Evolutionary conservation across 1,140 invertebrate genomes (phyloP).

Genomic region (Portunus trituberculatus): DNA sequence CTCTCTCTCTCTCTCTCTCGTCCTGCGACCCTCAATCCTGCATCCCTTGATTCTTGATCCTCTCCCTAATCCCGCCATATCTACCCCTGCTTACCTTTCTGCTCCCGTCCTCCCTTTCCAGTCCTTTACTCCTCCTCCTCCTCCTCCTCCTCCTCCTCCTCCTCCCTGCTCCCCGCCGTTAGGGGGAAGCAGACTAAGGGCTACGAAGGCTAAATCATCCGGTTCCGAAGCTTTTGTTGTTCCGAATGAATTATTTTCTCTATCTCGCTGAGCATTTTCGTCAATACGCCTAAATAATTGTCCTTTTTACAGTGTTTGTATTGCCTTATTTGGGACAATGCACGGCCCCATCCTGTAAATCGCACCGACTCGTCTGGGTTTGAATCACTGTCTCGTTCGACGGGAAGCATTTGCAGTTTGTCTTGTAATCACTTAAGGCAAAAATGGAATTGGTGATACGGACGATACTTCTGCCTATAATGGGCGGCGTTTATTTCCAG

Average conservation of each 20-base stretch:
- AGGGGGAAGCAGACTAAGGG: background rate
- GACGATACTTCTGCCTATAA: background rate
- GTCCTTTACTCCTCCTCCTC: background rate
- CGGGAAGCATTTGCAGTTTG: constrained; percentile 16
- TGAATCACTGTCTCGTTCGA: background rate
- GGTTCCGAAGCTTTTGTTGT: background rate
- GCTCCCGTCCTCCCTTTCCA: background rate
- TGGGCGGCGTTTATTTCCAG: too few relatives aligned
- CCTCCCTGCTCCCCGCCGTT: background rate
- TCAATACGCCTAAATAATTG: constrained; percentile 37
- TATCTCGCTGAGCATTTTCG: constrained; percentile 13
- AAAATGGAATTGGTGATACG: background rate
- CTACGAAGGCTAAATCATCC: constrained; percentile 25
- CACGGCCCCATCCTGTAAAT: background rate
- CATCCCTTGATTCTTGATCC: background rate
- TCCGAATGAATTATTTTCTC: constrained; percentile 33
- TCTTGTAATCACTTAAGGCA: background rate
- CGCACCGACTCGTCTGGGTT: background rate
- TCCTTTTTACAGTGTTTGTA: background rate
- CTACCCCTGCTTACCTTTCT: background rate
- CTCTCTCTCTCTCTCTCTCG: too few relatives aligned
- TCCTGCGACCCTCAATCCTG: background rate
- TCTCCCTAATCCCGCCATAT: background rate
- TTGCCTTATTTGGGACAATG: background rate
- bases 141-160: background rate